These are phyloP conservation scores for Erethizon dorsatum DNA, from an alignment of 2,797 vertebrate genomes.

Conservation along the genomic window DNA sequence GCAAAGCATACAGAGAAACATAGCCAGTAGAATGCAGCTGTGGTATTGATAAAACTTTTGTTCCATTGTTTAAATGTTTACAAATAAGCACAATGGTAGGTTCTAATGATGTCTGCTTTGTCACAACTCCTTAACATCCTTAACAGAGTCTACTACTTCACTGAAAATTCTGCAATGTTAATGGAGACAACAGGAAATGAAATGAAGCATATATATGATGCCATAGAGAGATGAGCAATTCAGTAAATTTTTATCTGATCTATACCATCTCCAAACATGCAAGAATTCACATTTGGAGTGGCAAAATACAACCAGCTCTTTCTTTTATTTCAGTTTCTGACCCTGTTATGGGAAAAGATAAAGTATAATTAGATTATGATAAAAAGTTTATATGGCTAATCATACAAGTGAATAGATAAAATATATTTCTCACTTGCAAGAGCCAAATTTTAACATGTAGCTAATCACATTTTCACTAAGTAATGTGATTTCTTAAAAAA, in stretches of 20 bases:
- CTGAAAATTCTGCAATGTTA: background rate
- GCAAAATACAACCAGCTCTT: background rate
- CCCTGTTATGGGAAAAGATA: background rate
- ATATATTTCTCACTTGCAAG: slow-evolving; percentile 9
- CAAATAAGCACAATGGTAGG: background rate
- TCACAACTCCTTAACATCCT: background rate
- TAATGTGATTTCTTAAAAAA: slow-evolving; percentile 2
- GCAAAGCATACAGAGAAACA: background rate
- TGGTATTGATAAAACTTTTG: background rate
- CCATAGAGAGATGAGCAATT: background rate
- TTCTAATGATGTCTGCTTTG: background rate
- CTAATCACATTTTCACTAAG: background rate
- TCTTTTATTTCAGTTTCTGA: slow-evolving; percentile 29
- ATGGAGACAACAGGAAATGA: background rate
- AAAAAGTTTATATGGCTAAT: background rate
- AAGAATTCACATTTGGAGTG: background rate
- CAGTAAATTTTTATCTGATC: slow-evolving; percentile 21
- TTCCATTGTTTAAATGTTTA: slow-evolving; percentile 11
- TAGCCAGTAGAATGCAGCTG: fast-evolving
- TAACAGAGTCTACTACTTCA: background rate
- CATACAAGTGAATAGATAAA: background rate
- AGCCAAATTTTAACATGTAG: slow-evolving; percentile 34
- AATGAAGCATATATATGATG: background rate
- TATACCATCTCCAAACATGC: background rate
- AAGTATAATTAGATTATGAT: background rate